These are phyloP conservation scores for Nomada goodeniana DNA, from an alignment of 2,888 invertebrate species.

Conservation along the genomic window DNA sequence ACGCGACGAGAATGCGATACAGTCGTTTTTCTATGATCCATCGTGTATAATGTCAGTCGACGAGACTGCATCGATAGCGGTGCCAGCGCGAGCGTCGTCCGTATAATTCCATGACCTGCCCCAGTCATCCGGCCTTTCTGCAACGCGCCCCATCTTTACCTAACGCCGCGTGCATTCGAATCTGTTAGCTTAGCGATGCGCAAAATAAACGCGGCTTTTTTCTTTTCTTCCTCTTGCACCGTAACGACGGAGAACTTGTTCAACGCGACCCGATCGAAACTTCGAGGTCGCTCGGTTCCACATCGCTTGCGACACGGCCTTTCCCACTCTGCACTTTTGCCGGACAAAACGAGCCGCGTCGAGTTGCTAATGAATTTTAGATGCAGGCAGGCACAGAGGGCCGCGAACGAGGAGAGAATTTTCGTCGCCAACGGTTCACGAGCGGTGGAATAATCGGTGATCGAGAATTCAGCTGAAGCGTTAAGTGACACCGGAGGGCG, in stretches of 20 bases:
- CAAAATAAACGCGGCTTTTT: too few relatives aligned
- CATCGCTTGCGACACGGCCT: constrained; percentile 20
- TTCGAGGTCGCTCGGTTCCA: constrained; percentile 13
- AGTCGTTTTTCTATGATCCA: constrained; percentile 24
- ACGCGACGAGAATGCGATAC: constrained; percentile 50
- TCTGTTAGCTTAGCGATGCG: too few relatives aligned
- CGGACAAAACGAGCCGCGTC: constrained; percentile 48
- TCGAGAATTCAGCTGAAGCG: background rate
- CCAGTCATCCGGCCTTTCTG: background rate
- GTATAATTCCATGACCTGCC: constrained; percentile 6
- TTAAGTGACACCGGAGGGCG: background rate
- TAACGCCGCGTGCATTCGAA: too few relatives aligned
- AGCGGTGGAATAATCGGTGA: background rate
- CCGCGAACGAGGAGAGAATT: constrained; percentile 20
- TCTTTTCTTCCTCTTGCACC: constrained; percentile 2
- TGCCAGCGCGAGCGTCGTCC: constrained; percentile 19
- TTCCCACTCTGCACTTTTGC: constrained; percentile 48
- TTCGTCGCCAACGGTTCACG: background rate
- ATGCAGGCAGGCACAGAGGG: constrained; percentile 40
- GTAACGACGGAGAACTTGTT: constrained; percentile 1
- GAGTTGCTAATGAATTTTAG: constrained; percentile 50
- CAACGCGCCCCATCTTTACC: background rate
- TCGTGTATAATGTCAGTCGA: constrained; percentile 42
- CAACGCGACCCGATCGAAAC: constrained; percentile 1
- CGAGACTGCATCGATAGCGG: constrained; percentile 59